phyloP scores from a whole-genome alignment of 2,888 invertebrate genomes.

The Acanthococcus lagerstroemiae region DNA sequence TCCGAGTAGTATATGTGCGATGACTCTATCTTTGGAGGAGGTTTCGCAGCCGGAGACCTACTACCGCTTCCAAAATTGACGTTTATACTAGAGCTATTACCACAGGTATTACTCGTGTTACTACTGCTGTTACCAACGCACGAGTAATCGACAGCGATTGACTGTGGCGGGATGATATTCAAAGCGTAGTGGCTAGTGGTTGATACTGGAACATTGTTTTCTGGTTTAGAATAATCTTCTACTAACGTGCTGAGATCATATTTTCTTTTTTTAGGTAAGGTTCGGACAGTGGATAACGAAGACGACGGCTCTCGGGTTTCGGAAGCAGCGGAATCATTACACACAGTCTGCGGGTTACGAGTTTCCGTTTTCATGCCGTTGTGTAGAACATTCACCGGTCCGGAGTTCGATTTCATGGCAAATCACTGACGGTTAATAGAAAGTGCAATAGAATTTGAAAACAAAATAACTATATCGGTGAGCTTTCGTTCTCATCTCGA shows the following conservation, averaged over 20 bases:
- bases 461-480: neutral
- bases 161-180: conserved; percentile 46
- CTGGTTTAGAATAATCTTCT: conserved; percentile 42
- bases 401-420: neutral
- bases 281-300: conserved; percentile 42
- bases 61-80: neutral
- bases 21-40: neutral
- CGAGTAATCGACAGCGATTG: conserved; percentile 52
- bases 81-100: neutral
- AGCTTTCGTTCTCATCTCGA: neutral
- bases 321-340: neutral
- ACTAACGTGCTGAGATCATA: conserved; percentile 69
- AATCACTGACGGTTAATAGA: neutral
- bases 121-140: conserved; percentile 38
- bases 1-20: conserved; percentile 1
- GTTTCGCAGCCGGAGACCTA: neutral
- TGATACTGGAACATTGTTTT: conserved; percentile 2
- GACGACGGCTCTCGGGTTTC: conserved; percentile 16
- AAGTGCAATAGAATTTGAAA: neutral
- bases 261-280: conserved; percentile 89
- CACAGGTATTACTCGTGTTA: neutral
- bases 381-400: conserved; percentile 11
- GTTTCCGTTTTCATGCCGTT: conserved; percentile 7
- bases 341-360: neutral
- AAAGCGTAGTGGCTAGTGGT: conserved; percentile 13